phyloP scores from a whole-genome alignment of 1,140 invertebrate genomes.

The Lucilia sericata region DNA sequence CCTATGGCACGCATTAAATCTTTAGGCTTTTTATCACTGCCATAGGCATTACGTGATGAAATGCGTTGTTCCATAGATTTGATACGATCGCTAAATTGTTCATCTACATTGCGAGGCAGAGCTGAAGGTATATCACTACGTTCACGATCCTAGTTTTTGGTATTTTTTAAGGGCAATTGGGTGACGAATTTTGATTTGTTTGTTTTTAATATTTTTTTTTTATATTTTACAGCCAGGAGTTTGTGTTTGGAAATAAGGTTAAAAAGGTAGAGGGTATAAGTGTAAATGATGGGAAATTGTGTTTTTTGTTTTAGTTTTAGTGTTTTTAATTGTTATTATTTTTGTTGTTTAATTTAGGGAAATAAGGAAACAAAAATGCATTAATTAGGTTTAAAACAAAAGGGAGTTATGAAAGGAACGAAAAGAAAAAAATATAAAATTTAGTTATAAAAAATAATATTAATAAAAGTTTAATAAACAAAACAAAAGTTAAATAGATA shows the following conservation, averaged over 20 bases:
- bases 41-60: slow-evolving; percentile 66
- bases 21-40: slow-evolving; percentile 83
- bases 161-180: slow-evolving; percentile 6
- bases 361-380: not conserved
- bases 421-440: not conserved
- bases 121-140: slow-evolving; percentile 71
- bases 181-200: slow-evolving; percentile 11
- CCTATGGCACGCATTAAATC: slow-evolving; percentile 88
- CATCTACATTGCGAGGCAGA: slow-evolving; percentile 73
- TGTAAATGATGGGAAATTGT: slow-evolving; percentile 10
- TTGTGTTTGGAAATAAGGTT: not conserved
- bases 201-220: not conserved
- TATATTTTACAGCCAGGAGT: not conserved
- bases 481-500: not conserved
- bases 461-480: not conserved
- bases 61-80: slow-evolving; percentile 77
- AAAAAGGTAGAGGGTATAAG: not conserved
- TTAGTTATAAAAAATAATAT: slow-evolving; percentile 21
- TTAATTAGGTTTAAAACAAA: not conserved
- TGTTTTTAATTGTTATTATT: not conserved
- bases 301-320: slow-evolving; percentile 10
- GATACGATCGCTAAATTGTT: slow-evolving; percentile 79
- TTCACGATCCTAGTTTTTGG: slow-evolving; percentile 74
- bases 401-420: not conserved
- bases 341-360: slow-evolving; percentile 17